A percentile compares a stretch with the other conserved stretches of the same genome.
phyloP scores from a whole-genome alignment of 23 tunicate genomes.

The Styela plicata region DNA sequence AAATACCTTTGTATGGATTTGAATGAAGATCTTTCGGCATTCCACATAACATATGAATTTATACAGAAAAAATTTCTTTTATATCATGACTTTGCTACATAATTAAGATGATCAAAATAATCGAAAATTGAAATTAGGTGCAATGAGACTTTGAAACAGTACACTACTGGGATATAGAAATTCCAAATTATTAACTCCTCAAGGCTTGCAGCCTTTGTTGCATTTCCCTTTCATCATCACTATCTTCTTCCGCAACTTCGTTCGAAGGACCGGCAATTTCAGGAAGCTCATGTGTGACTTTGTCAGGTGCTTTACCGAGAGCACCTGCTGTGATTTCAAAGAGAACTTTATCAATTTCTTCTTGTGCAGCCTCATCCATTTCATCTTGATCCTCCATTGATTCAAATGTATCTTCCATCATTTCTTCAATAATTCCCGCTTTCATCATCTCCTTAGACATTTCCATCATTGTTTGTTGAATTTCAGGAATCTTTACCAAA shows the following conservation, averaged over 20 bases:
- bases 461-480: conserved; percentile 83
- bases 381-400: conserved; percentile 72
- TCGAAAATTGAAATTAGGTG: too few relatives aligned
- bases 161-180: too few relatives aligned
- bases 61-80: too few relatives aligned
- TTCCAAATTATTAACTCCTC: conserved; percentile 44
- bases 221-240: conserved; percentile 64
- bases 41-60: too few relatives aligned
- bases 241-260: conserved; percentile 52
- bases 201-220: conserved; percentile 71
- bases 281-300: conserved; percentile 68
- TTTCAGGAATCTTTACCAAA: conserved; percentile 61
- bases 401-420: conserved; percentile 91
- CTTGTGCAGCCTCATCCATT: conserved; percentile 84
- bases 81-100: too few relatives aligned
- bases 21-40: too few relatives aligned
- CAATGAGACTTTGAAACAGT: too few relatives aligned
- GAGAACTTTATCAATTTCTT: conserved; percentile 97
- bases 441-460: conserved; percentile 98
- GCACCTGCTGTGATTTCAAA: conserved; percentile 80
- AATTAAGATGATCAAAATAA: too few relatives aligned
- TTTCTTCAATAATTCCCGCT: conserved; percentile 97
- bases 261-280: conserved; percentile 32
- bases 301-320: conserved; percentile 65
- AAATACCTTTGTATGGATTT: too few relatives aligned